Evolutionary conservation across 2,888 invertebrate species (phyloP).

Genomic region (Dusona sp.): DNA sequence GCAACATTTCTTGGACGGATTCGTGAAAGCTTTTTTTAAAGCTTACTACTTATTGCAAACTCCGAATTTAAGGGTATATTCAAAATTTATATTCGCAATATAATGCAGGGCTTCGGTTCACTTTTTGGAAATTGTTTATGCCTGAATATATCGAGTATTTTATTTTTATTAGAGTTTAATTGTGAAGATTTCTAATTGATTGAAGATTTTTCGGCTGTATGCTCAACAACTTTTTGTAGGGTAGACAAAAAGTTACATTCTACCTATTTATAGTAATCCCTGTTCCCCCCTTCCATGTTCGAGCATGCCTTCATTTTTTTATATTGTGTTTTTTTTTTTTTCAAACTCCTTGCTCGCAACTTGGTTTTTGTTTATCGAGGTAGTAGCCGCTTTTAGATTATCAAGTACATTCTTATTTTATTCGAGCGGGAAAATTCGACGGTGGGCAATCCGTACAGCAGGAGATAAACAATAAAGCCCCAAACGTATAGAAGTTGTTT

Average conservation of each 20-base stretch:
- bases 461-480: constrained; percentile 49
- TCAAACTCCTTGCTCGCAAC: constrained; percentile 57
- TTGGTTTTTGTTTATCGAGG: constrained; percentile 28
- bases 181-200: background rate
- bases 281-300: background rate
- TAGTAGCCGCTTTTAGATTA: constrained; percentile 9
- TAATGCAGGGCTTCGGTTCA: background rate
- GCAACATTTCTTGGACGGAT: too few relatives aligned
- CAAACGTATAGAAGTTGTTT: constrained; percentile 76
- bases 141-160: background rate
- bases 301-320: constrained; percentile 2
- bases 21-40: too few relatives aligned
- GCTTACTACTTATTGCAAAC: too few relatives aligned
- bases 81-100: too few relatives aligned
- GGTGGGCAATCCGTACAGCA: constrained; percentile 17
- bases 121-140: background rate
- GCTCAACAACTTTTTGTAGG: background rate
- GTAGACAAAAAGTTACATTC: background rate
- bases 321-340: constrained; percentile 36
- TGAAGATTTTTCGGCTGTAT: background rate
- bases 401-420: constrained; percentile 52
- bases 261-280: background rate
- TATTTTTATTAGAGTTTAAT: background rate
- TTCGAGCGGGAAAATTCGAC: constrained; percentile 49
- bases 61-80: too few relatives aligned